Conservation (phyloP, 2,797 vertebrate genomes). For the Limnodromus scolopaceus region DNA sequence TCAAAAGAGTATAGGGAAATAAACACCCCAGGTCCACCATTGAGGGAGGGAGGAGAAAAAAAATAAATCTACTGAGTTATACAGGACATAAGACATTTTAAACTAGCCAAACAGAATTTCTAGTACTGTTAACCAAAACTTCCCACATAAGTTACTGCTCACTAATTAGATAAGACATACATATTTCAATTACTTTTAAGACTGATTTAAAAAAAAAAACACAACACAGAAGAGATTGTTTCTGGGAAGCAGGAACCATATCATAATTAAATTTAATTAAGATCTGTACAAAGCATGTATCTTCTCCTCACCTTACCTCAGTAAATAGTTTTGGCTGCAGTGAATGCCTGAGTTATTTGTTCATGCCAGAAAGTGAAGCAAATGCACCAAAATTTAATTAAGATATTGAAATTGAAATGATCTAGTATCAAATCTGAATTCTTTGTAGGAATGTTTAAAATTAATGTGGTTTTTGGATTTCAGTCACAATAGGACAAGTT, state of each 20-base stretch:
- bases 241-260: not conserved
- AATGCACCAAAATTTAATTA: not conserved
- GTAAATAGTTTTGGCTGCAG: not conserved
- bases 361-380: not conserved
- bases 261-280: not conserved
- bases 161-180: not conserved
- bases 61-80: not conserved
- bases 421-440: not conserved
- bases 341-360: not conserved
- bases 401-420: not conserved
- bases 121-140: not conserved
- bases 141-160: not conserved
- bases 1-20: not conserved
- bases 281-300: not conserved
- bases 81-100: not conserved
- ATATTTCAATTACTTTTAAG: not conserved
- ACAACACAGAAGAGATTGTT: not conserved
- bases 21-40: not conserved
- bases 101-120: not conserved
- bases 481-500: not conserved
- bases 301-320: not conserved
- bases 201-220: not conserved
- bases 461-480: not conserved
- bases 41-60: fast-evolving
- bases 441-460: not conserved